Evolutionary conservation across 1,140 invertebrate species (phyloP), one percentile per base, ranked within the genome.

Genomic region (Amyelois transitella): DNA sequence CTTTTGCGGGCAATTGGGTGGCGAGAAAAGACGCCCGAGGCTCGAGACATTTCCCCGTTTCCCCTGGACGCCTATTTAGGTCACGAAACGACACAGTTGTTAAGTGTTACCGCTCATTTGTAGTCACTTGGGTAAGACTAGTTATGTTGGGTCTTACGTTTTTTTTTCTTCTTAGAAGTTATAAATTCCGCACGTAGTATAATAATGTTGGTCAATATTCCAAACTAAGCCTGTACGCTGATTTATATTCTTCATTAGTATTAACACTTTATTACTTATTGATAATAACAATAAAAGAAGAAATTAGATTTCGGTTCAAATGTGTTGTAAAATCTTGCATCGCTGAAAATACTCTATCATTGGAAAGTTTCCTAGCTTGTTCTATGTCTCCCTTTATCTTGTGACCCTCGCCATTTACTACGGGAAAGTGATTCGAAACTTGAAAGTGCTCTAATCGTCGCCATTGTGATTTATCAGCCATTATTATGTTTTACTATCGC

Each of bases 51-150:
- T 65, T 66, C 45, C 43, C 66, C 49, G 43, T 48, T 68, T 69
- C 65, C n/a, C 60, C 53, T 53, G 53, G 58, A 48, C 63, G 45
- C 14, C 24, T 57, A 71, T 60, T 45, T 71, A 71, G 68, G 68
- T 71, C 68, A 62, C n/a, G 50, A 57, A 44, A 66, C 55, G 22
- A 51, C 58, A 60, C 58, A 57, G 58, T 48, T 51, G 53, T 56
- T 62, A 62, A 54, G 48, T 51, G 49, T n/a, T n/a, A 64, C 55
- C 22, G 55, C 61, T 66, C 57, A 63, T 43, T 64, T 58, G 43
- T 45, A 24, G 38, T 32, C 32, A 43, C 43, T 53, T 25, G 43
- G 19, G 32, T 14, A 38, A 38, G 5, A 14, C 12, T 5, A 12
- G 4, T 10, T 1, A 2, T 32, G 12, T 32, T 32, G 25, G 25